Percentiles rank a stretch among this genome's conserved stretches.
These are phyloP conservation scores for Polypedilum vanderplanki DNA, from an alignment of 1,140 invertebrate genomes.

Conservation along the genomic window DNA sequence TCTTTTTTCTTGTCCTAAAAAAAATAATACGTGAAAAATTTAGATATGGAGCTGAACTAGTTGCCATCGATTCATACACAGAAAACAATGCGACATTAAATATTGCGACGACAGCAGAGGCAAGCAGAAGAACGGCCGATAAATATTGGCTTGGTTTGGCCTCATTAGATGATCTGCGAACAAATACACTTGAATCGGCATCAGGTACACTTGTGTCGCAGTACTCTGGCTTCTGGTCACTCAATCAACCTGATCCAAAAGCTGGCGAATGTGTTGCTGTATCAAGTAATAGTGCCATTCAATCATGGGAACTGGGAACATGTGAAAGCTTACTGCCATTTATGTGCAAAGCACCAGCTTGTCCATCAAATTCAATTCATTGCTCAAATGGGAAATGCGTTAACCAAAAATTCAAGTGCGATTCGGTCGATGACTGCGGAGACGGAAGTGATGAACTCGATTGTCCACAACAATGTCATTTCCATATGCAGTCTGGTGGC, in stretches of 20 bases:
- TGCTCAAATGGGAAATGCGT: constrained; percentile 90
- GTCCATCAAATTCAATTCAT: constrained; percentile 81
- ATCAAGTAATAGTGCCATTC: constrained; percentile 61
- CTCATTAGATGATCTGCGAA: constrained; percentile 82
- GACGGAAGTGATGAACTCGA: constrained; percentile 88
- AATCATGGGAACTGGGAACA: constrained; percentile 87
- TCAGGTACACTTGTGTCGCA: constrained; percentile 85
- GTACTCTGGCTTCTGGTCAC: constrained; percentile 86
- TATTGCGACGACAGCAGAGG: constrained; percentile 59
- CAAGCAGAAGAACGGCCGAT: constrained; percentile 49
- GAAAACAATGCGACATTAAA: constrained; percentile 85
- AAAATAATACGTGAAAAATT: constrained; percentile 32
- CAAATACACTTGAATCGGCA: constrained; percentile 88
- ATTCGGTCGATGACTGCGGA: constrained; percentile 88
- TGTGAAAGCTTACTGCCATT: constrained; percentile 91
- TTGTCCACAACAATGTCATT: constrained; percentile 80
- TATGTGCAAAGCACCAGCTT: constrained; percentile 86
- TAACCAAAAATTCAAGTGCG: constrained; percentile 81
- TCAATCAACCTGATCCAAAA: constrained; percentile 75
- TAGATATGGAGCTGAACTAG: constrained; percentile 88
- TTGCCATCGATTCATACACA: constrained; percentile 78
- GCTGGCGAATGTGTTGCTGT: constrained; percentile 83
- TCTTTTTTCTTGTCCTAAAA: constrained; percentile 30
- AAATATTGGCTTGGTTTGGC: constrained; percentile 84
- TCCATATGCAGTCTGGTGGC: constrained; percentile 87